A percentile compares a stretch with the other conserved stretches of the same genome.
Conservation (phyloP, 1,140 invertebrate genomes). For the Battus philenor region DNA sequence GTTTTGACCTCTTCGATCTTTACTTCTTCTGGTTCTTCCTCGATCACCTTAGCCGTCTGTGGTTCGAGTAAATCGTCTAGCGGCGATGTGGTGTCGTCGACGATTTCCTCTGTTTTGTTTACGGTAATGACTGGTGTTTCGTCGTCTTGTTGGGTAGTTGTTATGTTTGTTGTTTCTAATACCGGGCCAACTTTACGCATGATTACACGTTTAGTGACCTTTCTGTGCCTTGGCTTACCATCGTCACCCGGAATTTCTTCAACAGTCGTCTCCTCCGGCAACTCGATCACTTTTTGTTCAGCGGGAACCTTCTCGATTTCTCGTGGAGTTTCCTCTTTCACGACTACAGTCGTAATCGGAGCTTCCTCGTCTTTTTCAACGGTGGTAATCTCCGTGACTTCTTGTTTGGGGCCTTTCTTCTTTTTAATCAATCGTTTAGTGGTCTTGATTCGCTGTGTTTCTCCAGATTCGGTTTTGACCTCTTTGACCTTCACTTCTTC, state of each 20-base stretch:
- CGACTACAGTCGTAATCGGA: slow-evolving; percentile 36
- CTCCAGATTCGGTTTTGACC: slow-evolving; percentile 16
- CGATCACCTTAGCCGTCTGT: slow-evolving; percentile 29
- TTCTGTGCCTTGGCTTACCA: slow-evolving; percentile 48
- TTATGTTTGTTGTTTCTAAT: slow-evolving; percentile 42
- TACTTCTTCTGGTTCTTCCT: slow-evolving; percentile 59
- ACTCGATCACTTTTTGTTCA: slow-evolving; percentile 20
- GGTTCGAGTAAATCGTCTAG: slow-evolving; percentile 27
- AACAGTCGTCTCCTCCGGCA: slow-evolving; percentile 45
- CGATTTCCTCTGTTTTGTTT: slow-evolving; percentile 37
- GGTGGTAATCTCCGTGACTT: slow-evolving; percentile 16
- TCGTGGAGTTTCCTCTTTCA: slow-evolving; percentile 18
- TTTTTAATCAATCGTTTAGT: slow-evolving; percentile 15
- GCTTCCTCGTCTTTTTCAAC: slow-evolving; percentile 14
- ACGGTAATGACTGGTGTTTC: slow-evolving; percentile 28
- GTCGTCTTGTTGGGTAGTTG: slow-evolving; percentile 40
- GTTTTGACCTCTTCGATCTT: slow-evolving; percentile 47
- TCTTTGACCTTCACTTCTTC: slow-evolving; percentile 16
- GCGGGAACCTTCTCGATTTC: slow-evolving; percentile 17
- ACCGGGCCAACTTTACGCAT: slow-evolving; percentile 47
- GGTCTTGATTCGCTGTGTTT: slow-evolving; percentile 8
- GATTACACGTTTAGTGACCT: slow-evolving; percentile 52
- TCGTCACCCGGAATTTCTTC: slow-evolving; percentile 20
- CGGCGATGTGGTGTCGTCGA: slow-evolving; percentile 21
- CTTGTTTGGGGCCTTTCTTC: slow-evolving; percentile 6